phyloP scores from a whole-genome alignment of 2,888 invertebrate species.

The Netelia fuscicornis region DNA sequence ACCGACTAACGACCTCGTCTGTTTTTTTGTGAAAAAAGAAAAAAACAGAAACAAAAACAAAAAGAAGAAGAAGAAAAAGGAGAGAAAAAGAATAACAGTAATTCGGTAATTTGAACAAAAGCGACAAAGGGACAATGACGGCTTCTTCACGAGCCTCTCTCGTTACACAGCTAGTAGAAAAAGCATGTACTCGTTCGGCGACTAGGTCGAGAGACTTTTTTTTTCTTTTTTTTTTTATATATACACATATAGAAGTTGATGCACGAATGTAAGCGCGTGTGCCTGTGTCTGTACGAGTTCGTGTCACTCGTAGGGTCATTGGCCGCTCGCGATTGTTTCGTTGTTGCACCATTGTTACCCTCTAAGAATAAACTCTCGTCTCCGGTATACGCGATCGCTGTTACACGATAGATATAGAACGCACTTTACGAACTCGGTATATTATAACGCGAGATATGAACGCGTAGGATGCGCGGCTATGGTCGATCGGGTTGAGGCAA shows the following conservation, averaged over 20 bases:
- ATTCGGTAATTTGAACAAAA: slow-evolving; percentile 17
- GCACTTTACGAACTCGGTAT: too few relatives aligned
- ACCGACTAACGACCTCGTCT: too few relatives aligned
- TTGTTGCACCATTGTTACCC: slow-evolving; percentile 1
- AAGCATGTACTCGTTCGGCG: slow-evolving; percentile 46
- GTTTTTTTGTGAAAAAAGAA: too few relatives aligned
- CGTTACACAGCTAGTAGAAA: slow-evolving; percentile 53
- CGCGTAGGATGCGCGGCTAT: too few relatives aligned
- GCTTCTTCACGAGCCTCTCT: slow-evolving; percentile 18
- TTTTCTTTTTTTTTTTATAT: background rate
- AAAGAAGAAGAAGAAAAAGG: too few relatives aligned
- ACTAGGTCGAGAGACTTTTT: slow-evolving; percentile 27
- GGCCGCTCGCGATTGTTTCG: slow-evolving; percentile 11
- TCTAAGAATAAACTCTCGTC: background rate
- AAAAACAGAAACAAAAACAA: too few relatives aligned
- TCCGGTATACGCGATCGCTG: background rate
- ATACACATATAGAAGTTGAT: background rate
- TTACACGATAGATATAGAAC: too few relatives aligned
- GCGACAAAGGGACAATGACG: slow-evolving; percentile 42
- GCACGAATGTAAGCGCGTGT: background rate
- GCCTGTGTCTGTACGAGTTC: background rate
- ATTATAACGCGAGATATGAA: too few relatives aligned
- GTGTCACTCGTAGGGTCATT: slow-evolving; percentile 3
- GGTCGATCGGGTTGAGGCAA: too few relatives aligned
- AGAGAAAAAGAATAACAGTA: slow-evolving; percentile 8